Evolutionary conservation across 2,888 invertebrate genomes (phyloP), one percentile per base, ranked within the genome.

Genomic region (Andrena camellia): DNA sequence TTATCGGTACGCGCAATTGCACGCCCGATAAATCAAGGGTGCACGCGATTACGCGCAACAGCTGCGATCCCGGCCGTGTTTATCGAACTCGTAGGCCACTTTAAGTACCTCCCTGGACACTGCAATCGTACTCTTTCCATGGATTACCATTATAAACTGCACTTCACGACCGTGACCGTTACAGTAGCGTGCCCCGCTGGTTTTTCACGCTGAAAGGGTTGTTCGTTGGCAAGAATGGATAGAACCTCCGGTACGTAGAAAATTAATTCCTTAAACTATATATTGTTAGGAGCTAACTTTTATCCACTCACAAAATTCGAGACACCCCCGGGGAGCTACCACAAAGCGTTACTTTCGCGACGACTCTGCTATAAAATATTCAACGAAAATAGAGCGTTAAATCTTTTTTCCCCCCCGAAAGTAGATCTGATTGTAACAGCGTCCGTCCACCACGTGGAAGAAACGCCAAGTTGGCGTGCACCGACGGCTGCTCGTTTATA

Each of bases 401-500:
- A 42, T 42, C 13, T 0, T 5, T 17, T 1, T 0, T 0, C 42
- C 42, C 5, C 42, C 42, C 1, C 7, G 17, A 17, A 17, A 42
- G 42, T 42, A 42, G 42, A 42, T 42, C 42, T 17, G 23, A 35
- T 48, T 35, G 20, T 23, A 64, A 50, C 57, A 26, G 26, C 20
- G n/a, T 54, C 26, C 33, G 75, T 17, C 48, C 13, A 29, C 2
- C 59, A 1, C 50, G 52, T 26, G 31, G 31, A 72, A 78, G 74
- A 73, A 79, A 74, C 57, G 8, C 31, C 42, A 42, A 31, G 26
- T 67, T 70, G 29, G 60, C 54, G 31, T 57, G 59, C 67, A 31
- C 59, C 59, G 48, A 26, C 7, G 10, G 52, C 5, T 26, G 26
- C 68, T 81, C 57, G 80, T 80, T 86, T 74, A 83, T 81, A 86